Evolutionary conservation across 2,113 vertebrate genomes (phyloP).

Genomic region (Cheilinus undulatus): DNA sequence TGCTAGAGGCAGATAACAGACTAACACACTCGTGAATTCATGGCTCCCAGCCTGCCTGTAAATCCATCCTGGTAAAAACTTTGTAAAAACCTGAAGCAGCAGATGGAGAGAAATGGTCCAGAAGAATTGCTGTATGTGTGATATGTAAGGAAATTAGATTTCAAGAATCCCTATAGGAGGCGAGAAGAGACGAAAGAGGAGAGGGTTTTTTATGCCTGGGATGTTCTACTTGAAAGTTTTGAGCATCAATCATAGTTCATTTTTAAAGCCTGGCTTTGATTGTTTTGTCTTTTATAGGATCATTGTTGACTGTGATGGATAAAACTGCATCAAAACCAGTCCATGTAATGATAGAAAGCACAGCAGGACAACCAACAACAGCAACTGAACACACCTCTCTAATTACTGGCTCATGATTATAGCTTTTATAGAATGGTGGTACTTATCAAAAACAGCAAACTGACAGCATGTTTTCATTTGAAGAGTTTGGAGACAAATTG

Average conservation of each 20-base stretch:
- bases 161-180: not conserved
- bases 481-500: not conserved
- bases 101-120: constrained; percentile 27
- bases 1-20: constrained; percentile 62
- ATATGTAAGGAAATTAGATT: not conserved
- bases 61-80: constrained; percentile 45
- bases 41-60: constrained; percentile 52
- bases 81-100: constrained; percentile 43
- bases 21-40: constrained; percentile 50
- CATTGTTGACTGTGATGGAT: not conserved
- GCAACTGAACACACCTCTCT: not conserved
- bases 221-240: too few species aligned
- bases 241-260: too few species aligned
- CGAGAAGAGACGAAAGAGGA: not conserved
- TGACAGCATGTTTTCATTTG: not conserved
- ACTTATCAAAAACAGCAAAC: too few species aligned
- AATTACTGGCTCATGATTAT: too few species aligned
- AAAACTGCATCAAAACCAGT: not conserved
- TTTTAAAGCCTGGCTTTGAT: too few species aligned
- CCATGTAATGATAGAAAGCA: not conserved
- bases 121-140: constrained; percentile 2
- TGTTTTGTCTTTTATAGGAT: too few species aligned
- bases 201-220: not conserved
- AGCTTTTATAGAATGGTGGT: too few species aligned
- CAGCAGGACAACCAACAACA: not conserved